Conservation (phyloP, 2,888 invertebrate genomes). For the Ectemnius cavifrons region DNA sequence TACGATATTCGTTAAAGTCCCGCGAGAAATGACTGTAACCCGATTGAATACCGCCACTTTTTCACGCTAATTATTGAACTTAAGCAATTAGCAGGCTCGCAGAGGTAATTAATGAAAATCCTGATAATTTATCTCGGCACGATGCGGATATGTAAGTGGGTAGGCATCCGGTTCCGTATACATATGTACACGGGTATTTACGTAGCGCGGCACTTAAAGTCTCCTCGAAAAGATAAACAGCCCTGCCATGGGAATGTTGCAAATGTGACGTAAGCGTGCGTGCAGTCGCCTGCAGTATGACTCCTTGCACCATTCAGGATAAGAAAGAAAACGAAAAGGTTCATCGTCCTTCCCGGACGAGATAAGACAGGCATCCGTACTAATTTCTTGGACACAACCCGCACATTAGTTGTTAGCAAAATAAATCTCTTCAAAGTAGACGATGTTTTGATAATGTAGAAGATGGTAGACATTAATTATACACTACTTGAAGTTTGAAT, state of each 20-base stretch:
- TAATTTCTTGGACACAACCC: conserved; percentile 28
- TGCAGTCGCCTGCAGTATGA: not conserved
- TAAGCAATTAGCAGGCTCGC: not conserved
- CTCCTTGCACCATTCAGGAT: conserved; percentile 8
- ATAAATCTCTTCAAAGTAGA: not conserved
- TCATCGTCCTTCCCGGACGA: conserved; percentile 26
- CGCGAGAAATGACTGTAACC: not conserved
- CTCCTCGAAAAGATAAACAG: conserved; percentile 38
- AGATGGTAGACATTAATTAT: no score
- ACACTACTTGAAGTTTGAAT: no score
- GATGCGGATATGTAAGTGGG: conserved; percentile 34
- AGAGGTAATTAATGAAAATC: conserved; percentile 12
- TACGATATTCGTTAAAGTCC: not conserved
- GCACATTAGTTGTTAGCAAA: conserved; percentile 14
- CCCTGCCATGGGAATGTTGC: conserved; percentile 46
- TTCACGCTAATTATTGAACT: conserved; percentile 5
- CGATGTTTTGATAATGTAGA: no score
- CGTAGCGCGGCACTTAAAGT: conserved; percentile 3
- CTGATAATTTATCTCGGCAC: conserved; percentile 20
- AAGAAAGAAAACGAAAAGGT: conserved; percentile 23
- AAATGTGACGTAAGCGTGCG: conserved; percentile 8
- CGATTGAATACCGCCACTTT: not conserved
- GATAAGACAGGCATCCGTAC: conserved; percentile 12
- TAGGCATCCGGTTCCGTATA: conserved; percentile 51
- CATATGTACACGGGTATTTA: conserved; percentile 8